phyloP scores from a whole-genome alignment of 2,888 invertebrate genomes.

The Melolontha melolontha region DNA sequence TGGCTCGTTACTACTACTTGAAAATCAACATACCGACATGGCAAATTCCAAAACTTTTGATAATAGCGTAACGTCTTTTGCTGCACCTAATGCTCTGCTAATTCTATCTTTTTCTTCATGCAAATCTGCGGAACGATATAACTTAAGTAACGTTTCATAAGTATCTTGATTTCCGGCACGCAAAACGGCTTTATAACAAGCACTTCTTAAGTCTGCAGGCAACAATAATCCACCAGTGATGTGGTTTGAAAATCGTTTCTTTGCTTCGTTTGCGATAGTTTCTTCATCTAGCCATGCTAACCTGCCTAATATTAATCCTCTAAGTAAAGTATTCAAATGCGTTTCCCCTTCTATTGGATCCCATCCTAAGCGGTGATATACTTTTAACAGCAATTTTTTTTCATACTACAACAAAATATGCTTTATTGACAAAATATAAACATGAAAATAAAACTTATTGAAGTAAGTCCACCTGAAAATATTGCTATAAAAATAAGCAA shows the following conservation, averaged over 20 bases:
- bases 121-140: conserved; percentile 87
- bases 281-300: conserved; percentile 86
- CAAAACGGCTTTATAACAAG: conserved; percentile 89
- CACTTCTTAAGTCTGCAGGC: conserved; percentile 87
- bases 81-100: conserved; percentile 84
- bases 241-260: conserved; percentile 77
- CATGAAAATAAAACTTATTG: conserved; percentile 4
- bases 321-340: conserved; percentile 86
- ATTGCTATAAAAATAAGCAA: background rate
- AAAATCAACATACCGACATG: conserved; percentile 56
- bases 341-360: conserved; percentile 82
- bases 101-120: conserved; percentile 96
- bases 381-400: conserved; percentile 77
- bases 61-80: conserved; percentile 78
- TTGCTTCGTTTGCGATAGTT: conserved; percentile 83
- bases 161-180: conserved; percentile 75
- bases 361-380: conserved; percentile 86
- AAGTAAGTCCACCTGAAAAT: background rate
- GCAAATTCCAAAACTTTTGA: conserved; percentile 83
- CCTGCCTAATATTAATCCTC: conserved; percentile 85
- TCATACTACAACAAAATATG: conserved; percentile 70
- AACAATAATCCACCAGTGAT: conserved; percentile 71
- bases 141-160: conserved; percentile 81
- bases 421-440: background rate
- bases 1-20: too few species aligned